phyloP scores from a whole-genome alignment of 1,140 invertebrate genomes.

The Drosophila saltans region DNA sequence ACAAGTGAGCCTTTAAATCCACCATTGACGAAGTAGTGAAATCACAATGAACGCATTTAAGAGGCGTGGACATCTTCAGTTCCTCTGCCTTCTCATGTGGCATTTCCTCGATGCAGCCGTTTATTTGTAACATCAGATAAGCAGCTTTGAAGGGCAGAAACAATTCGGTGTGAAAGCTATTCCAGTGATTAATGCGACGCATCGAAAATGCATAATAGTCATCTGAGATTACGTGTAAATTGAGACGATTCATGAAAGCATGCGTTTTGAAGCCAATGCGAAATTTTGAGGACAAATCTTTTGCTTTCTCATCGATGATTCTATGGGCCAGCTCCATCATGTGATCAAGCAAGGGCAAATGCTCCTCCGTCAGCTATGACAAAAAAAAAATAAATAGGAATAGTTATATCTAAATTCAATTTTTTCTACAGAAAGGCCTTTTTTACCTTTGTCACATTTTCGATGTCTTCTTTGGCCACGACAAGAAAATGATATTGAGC shows the following conservation, averaged over 20 bases:
- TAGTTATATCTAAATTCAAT: not conserved
- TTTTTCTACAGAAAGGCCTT: not conserved
- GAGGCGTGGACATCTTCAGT: not conserved
- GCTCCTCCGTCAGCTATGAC: slow-evolving; percentile 42
- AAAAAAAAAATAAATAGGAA: not conserved
- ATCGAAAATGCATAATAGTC: slow-evolving; percentile 55
- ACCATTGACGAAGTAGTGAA: slow-evolving; percentile 31
- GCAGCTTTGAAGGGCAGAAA: slow-evolving; percentile 53
- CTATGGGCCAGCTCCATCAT: slow-evolving; percentile 61
- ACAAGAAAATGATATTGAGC: slow-evolving; percentile 61
- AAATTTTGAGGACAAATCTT: slow-evolving; percentile 44
- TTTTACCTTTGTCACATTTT: slow-evolving; percentile 36
- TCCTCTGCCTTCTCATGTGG: slow-evolving; percentile 13
- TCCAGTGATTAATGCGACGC: slow-evolving; percentile 51
- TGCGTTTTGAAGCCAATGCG: slow-evolving; percentile 58
- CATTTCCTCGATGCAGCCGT: slow-evolving; percentile 49
- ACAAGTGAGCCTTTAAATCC: slow-evolving; percentile 50
- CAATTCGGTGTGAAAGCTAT: slow-evolving; percentile 59
- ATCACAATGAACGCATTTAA: slow-evolving; percentile 61
- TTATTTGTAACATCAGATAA: slow-evolving; percentile 30
- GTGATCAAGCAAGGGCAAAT: slow-evolving; percentile 58
- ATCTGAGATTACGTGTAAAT: slow-evolving; percentile 61
- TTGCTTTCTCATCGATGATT: slow-evolving; percentile 47
- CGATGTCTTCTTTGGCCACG: slow-evolving; percentile 47
- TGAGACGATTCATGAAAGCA: slow-evolving; percentile 45